Base-by-base conservation (phyloP, 2,888 invertebrate genomes). In the Criorhina ranunculi region DNA sequence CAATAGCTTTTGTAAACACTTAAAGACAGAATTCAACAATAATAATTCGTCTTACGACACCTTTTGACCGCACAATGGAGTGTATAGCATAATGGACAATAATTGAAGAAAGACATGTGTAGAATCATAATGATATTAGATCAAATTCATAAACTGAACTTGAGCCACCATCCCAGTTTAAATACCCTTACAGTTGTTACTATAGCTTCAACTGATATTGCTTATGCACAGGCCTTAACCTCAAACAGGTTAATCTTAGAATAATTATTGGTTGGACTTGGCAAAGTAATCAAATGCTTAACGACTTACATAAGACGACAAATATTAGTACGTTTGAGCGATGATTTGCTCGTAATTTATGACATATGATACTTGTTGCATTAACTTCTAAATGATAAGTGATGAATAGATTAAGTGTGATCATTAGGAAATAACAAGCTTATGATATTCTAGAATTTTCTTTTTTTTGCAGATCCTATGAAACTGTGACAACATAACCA, bases 201-300 rank as follows among this genome's bases (percentile, higher is more conserved):
- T 19, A 46, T 9, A 19, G 46, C 0, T 4, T 9, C 12, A 33
- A 59, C n/a, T 9, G 31, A 31, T 29, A 51, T 35, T 44, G 12
- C 51, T 78, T 64, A 51, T 60, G 59, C 46, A 73, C 19, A 24
- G 35, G 66, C 83, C 83, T 83, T 69, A 69, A 79, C 83, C 83
- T 35, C 57, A 31, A 77, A 82, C 66, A 53, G 59, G 77, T 79
- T 69, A 67, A 66, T 51, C 49, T 67, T 17, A 73, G 55, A 64
- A 64, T 83, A 75, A 75, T 79, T 73, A 64, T 15, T 42, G 46
- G 5, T 70, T 33, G 29, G 49, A 46, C 46, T 24, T 55, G 62
- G 31, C 42, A 42, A 42, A 51, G 73, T 44, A 73, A 73, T 73
- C 73, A 73, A 66, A 57, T 17, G 19, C 7, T 49, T 37, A 53